Conservation (phyloP, 2,797 vertebrate species). For the Cynodonichthys magdalenae region DNA sequence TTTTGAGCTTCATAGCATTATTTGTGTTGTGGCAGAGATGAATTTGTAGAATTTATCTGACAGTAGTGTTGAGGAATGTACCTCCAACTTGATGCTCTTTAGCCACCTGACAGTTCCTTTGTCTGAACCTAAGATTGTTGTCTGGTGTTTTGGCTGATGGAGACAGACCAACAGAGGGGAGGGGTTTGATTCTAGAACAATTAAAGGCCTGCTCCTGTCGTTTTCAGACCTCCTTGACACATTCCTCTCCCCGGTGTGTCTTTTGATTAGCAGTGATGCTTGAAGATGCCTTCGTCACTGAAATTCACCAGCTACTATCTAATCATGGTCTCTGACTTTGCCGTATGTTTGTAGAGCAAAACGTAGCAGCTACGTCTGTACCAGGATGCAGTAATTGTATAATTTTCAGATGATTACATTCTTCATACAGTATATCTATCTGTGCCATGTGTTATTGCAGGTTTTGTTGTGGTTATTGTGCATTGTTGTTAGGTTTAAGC, state of each 20-base stretch:
- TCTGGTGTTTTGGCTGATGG: neutral
- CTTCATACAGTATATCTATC: neutral
- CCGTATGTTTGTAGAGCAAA: neutral
- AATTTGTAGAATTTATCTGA: neutral
- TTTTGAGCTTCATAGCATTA: neutral
- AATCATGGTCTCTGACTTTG: conserved; percentile 62
- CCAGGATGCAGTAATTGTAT: neutral
- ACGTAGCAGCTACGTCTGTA: neutral
- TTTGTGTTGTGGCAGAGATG: neutral
- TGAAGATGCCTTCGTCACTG: conserved; percentile 58
- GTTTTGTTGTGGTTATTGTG: conserved; percentile 52
- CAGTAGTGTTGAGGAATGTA: neutral
- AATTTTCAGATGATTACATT: conserved; percentile 6
- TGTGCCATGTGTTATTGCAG: conserved; percentile 13
- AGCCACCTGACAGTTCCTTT: neutral
- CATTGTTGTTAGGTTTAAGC: conserved; percentile 53
- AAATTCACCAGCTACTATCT: conserved; percentile 75
- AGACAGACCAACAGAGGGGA: conserved; percentile 7
- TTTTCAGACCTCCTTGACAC: conserved; percentile 61
- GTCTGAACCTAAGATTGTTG: neutral
- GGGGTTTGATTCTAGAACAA: conserved; percentile 25
- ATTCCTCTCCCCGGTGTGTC: conserved; percentile 76
- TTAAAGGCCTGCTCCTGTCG: conserved; percentile 29
- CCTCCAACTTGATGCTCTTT: neutral
- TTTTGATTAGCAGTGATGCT: conserved; percentile 77